These are phyloP conservation scores for Tipula confusa DNA, from an alignment of 2,888 invertebrate genomes.

Conservation along the genomic window DNA sequence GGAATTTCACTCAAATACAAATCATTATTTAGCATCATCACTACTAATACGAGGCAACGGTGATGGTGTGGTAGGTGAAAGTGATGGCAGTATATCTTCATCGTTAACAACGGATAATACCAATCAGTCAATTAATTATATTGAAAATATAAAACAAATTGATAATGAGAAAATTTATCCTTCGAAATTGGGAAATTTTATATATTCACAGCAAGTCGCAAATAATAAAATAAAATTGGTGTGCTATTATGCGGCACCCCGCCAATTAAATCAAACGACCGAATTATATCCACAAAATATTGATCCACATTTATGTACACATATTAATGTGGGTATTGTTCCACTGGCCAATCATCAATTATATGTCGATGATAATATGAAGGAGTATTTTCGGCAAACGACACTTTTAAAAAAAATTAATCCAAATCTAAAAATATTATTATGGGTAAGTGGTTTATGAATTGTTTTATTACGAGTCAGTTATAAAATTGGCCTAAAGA, in stretches of 20 bases:
- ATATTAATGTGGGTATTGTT: conserved; percentile 75
- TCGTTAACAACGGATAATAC: background rate
- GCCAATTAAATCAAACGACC: conserved; percentile 42
- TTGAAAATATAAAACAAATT: conserved; percentile 35
- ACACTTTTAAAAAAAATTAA: conserved; percentile 55
- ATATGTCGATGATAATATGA: conserved; percentile 51
- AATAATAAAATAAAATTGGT: conserved; percentile 47
- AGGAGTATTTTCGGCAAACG: conserved; percentile 42
- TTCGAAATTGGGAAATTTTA: conserved; percentile 37
- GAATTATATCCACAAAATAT: conserved; percentile 56
- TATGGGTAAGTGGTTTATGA: conserved; percentile 61
- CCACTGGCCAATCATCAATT: conserved; percentile 59
- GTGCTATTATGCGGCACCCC: conserved; percentile 67
- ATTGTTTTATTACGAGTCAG: background rate
- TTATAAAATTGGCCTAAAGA: no score
- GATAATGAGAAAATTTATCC: conserved; percentile 38
- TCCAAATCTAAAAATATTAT: conserved; percentile 66
- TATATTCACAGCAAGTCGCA: conserved; percentile 33
- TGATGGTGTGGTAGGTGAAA: no score
- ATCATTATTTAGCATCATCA: background rate
- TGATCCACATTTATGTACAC: conserved; percentile 73
- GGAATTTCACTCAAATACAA: conserved; percentile 31
- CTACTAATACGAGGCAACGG: background rate
- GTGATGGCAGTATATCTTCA: background rate
- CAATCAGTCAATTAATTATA: conserved; percentile 28